Base-by-base conservation (phyloP, 2,888 invertebrate genomes). In the Dryomyza anilis region DNA sequence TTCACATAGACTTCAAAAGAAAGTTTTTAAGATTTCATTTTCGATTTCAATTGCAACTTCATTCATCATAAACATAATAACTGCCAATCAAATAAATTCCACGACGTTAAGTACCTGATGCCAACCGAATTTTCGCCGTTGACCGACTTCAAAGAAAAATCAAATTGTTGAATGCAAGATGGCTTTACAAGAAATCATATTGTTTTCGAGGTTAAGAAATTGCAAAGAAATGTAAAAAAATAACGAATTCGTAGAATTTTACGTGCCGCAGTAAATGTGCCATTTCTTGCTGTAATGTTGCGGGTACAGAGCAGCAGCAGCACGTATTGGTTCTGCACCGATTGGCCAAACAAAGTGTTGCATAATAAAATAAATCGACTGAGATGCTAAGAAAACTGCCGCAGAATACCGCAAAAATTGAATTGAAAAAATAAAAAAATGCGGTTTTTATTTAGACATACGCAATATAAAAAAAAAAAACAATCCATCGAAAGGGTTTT, bases 261-360 rank as follows among this genome's bases (percentile, higher is more conserved):
- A 59, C 46, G 30, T 46, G 58, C 58, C n/a, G 33, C 58, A 46
- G 8, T 21, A 45, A 43, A 30, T 48, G 19, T 21, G 30, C 10
- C 48, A 23, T 19, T 46, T 33, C 10, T 23, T 16, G 21, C 5
- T 29, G 19, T 19, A 25, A 21, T 48, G 59, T 23, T 3, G 25
- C 14, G 23, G 14, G 23, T 19, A 7, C n/a, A n/a, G n/a, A n/a
- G n/a, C n/a, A n/a, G n/a, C n/a, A n/a, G 30, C 21, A 48, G 25
- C 48, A 59, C 59, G 59, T 59, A 30, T 33, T 48, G 33, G 59
- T 59, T 59, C 33, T n/a, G 59, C 48, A 48, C 48, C 59, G 59
- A 59, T 48, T 46, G 48, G 21, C 29, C 59, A 30, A 33, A 29
- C 30, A 21, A 21, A 46, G 59, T 59, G 48, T 48, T 59, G 59